A percentile compares a stretch with the other conserved stretches of the same genome.
Conservation (phyloP, 2,888 invertebrate genomes). For the Coelopa pilipes region DNA sequence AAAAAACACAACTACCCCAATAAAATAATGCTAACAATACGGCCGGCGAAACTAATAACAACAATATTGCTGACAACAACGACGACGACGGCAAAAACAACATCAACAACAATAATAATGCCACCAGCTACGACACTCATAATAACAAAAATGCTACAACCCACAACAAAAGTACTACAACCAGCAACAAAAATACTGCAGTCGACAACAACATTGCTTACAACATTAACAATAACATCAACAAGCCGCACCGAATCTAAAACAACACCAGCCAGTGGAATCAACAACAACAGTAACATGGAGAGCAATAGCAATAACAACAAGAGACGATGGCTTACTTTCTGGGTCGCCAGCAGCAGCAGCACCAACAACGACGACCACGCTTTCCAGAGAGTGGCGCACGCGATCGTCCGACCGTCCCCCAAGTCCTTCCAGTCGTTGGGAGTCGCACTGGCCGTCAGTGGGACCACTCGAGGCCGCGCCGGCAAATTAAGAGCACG, state of each 20-base stretch:
- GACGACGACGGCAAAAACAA: no score
- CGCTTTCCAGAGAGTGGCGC: slow-evolving; percentile 8
- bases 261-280: background rate
- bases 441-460: slow-evolving; percentile 12
- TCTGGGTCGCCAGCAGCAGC: background rate
- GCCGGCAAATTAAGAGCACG: slow-evolving; percentile 27
- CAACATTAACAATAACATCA: no score
- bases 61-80: no score
- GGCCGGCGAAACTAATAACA: background rate
- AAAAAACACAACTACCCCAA: background rate
- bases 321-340: slow-evolving; percentile 22
- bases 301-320: background rate
- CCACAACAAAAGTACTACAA: no score
- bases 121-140: background rate
- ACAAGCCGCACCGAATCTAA: background rate
- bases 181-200: no score
- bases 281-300: background rate
- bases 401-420: background rate
- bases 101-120: slow-evolving; percentile 14
- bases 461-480: background rate
- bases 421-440: slow-evolving; percentile 11
- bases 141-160: background rate
- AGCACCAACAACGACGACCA: background rate
- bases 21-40: no score
- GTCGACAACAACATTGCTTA: no score